Evolutionary conservation across 2,888 invertebrate genomes (phyloP).

Genomic region (Lacanobia wlatinum): DNA sequence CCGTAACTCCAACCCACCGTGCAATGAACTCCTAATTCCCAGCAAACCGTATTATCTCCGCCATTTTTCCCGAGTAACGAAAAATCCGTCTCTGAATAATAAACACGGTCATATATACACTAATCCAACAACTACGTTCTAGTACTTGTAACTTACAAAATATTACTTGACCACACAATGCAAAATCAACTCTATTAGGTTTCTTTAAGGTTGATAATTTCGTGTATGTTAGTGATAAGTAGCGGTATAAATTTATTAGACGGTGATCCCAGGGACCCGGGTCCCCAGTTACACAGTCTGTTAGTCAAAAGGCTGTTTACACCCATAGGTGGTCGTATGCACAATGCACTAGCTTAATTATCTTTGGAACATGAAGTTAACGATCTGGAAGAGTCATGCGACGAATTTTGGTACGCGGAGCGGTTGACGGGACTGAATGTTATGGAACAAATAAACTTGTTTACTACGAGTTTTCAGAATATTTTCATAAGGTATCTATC

Average conservation of each 20-base stretch:
- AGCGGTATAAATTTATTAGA: constrained; percentile 73
- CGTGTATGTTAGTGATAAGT: constrained; percentile 50
- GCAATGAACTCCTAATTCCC: constrained; percentile 45
- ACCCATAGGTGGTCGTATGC: constrained; percentile 67
- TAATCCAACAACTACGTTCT: constrained; percentile 67
- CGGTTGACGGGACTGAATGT: not conserved
- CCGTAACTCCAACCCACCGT: constrained; percentile 29
- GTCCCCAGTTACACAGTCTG: constrained; percentile 71
- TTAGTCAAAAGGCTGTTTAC: constrained; percentile 78
- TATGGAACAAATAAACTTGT: not conserved
- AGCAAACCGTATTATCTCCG: constrained; percentile 29
- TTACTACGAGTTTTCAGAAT: too few species aligned
- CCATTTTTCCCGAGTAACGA: constrained; percentile 47
- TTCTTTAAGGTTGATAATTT: constrained; percentile 48
- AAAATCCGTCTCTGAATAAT: constrained; percentile 56
- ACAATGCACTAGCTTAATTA: constrained; percentile 79
- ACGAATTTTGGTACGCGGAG: constrained; percentile 3
- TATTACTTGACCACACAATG: constrained; percentile 51
- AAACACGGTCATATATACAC: constrained; percentile 56
- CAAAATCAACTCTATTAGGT: constrained; percentile 27
- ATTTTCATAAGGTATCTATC: too few species aligned
- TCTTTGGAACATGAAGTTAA: constrained; percentile 49
- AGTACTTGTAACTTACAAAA: constrained; percentile 63
- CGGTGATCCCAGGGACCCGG: constrained; percentile 67
- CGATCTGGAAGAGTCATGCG: constrained; percentile 56